Percentiles rank a stretch among this genome's conserved stretches.
These are phyloP conservation scores for Pantala flavescens DNA, from an alignment of 1,140 invertebrate genomes.

Conservation along the genomic window DNA sequence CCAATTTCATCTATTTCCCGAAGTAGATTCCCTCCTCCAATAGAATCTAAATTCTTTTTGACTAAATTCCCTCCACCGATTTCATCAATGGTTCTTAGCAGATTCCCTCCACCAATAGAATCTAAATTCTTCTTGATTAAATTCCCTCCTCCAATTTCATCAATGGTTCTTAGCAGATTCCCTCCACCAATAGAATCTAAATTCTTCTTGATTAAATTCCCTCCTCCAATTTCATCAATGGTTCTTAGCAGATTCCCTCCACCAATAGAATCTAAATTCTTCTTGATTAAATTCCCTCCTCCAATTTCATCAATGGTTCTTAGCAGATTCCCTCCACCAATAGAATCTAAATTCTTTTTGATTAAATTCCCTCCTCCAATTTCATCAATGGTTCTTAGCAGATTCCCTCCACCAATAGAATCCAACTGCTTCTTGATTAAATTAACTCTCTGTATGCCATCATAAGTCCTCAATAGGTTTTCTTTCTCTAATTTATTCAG, in stretches of 20 bases:
- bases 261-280: conserved; percentile 37
- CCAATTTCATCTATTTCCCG: conserved; percentile 37
- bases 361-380: background rate
- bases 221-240: conserved; percentile 26
- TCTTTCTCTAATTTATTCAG: conserved; percentile 28
- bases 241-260: conserved; percentile 35
- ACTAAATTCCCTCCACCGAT: conserved; percentile 29
- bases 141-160: conserved; percentile 37
- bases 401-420: background rate
- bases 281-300: conserved; percentile 36
- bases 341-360: conserved; percentile 19
- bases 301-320: conserved; percentile 36
- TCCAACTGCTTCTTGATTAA: conserved; percentile 32
- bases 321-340: conserved; percentile 34
- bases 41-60: conserved; percentile 29
- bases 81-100: conserved; percentile 35
- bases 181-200: conserved; percentile 36
- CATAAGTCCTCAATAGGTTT: conserved; percentile 33
- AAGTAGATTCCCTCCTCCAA: conserved; percentile 38
- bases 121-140: conserved; percentile 29
- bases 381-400: conserved; percentile 19
- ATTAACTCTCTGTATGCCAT: conserved; percentile 38
- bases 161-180: conserved; percentile 35
- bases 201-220: conserved; percentile 26
- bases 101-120: conserved; percentile 28